These are phyloP conservation scores for Caenorhabditis sp. DNA, from an alignment of 2,888 invertebrate species.

Conservation along the genomic window DNA sequence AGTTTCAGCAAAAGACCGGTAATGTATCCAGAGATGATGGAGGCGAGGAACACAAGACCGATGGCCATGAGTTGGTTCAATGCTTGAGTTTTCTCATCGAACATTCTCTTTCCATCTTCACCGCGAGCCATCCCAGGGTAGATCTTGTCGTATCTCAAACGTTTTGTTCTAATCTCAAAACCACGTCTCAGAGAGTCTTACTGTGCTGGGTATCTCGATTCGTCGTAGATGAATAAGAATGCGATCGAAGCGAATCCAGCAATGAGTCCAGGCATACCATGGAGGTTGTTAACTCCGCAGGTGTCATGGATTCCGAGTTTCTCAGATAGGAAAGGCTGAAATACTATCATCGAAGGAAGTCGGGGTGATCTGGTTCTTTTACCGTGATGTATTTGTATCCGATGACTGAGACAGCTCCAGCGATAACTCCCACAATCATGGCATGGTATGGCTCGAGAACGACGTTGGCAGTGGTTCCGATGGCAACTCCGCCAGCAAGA, in stretches of 20 bases:
- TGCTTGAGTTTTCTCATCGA: slow-evolving; percentile 89
- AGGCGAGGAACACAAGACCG: slow-evolving; percentile 88
- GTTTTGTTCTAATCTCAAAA: not conserved
- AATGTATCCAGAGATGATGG: slow-evolving; percentile 88
- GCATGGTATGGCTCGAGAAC: slow-evolving; percentile 83
- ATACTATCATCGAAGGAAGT: not conserved
- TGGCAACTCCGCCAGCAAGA: slow-evolving; percentile 83
- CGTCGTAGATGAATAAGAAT: slow-evolving; percentile 71
- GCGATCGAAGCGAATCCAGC: slow-evolving; percentile 71
- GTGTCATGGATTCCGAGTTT: slow-evolving; percentile 87
- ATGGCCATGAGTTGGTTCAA: slow-evolving; percentile 89
- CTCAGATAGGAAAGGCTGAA: slow-evolving; percentile 88
- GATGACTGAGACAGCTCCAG: slow-evolving; percentile 81
- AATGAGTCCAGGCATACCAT: slow-evolving; percentile 79
- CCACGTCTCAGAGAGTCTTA: slow-evolving; percentile 11
- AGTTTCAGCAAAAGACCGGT: slow-evolving; percentile 85
- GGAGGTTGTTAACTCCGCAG: slow-evolving; percentile 80
- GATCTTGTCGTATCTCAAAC: slow-evolving; percentile 69
- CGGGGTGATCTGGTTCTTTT: not conserved
- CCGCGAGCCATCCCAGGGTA: slow-evolving; percentile 70
- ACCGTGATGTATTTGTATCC: slow-evolving; percentile 80
- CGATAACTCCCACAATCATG: slow-evolving; percentile 81
- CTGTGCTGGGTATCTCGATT: slow-evolving; percentile 64
- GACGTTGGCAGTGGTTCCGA: slow-evolving; percentile 84
- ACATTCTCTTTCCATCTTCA: slow-evolving; percentile 71